Conservation (phyloP, 2,113 vertebrate species). For the Sphyrna mokarran region DNA sequence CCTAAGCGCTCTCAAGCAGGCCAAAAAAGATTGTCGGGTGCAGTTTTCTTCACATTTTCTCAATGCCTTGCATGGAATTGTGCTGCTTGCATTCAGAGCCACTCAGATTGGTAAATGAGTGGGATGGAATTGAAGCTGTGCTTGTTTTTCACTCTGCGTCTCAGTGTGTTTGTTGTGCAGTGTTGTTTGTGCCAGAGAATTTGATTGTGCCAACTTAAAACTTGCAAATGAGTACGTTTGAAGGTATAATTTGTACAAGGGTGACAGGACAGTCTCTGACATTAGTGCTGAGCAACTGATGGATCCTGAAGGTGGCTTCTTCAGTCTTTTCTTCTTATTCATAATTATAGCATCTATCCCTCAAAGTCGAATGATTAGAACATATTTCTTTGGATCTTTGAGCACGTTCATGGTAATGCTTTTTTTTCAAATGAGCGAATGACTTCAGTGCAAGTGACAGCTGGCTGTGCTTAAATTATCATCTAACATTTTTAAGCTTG, state of each 20-base stretch:
- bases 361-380: background rate
- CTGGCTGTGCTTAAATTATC: background rate
- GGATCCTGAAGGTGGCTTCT: background rate
- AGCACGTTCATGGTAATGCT: background rate
- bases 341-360: background rate
- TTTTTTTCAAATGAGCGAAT: background rate
- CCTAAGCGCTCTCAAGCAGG: background rate
- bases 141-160: background rate
- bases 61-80: background rate
- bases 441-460: background rate
- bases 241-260: background rate
- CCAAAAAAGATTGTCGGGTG: background rate
- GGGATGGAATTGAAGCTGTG: background rate
- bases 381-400: background rate
- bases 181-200: background rate
- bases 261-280: background rate
- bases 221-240: background rate
- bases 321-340: background rate
- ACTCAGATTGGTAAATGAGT: background rate
- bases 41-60: background rate
- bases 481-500: background rate
- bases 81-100: background rate
- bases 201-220: background rate
- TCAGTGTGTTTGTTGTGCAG: background rate
- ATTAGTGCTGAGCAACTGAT: background rate